A percentile compares a stretch with the other conserved stretches of the same genome.
Conservation (phyloP, 2,888 invertebrate genomes). For the Yponomeuta malinellus region DNA sequence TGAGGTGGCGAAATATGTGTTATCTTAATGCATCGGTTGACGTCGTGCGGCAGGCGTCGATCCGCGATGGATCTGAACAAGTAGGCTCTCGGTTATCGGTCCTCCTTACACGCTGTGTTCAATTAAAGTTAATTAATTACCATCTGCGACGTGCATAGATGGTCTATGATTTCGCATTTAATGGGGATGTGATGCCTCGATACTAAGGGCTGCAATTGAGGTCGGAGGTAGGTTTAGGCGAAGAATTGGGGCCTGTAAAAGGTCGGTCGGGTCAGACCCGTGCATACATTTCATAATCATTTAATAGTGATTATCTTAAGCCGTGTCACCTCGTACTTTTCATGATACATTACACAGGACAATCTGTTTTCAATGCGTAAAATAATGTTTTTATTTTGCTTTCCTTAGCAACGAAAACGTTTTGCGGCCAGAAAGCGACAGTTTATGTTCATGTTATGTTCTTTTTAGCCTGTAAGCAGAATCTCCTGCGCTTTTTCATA, state of each 20-base stretch:
- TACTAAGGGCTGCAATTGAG: neutral
- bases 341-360: too few species aligned
- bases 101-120: slow-evolving; percentile 16
- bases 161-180: slow-evolving; percentile 1
- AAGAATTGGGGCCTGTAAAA: neutral
- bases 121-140: slow-evolving; percentile 24
- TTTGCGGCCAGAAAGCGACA: too few species aligned
- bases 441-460: too few species aligned
- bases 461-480: too few species aligned
- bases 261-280: neutral
- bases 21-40: slow-evolving; percentile 58
- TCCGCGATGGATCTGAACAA: slow-evolving; percentile 18
- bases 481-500: too few species aligned
- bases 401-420: too few species aligned
- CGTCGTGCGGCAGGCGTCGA: slow-evolving; percentile 37
- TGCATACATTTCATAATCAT: too few species aligned
- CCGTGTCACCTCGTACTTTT: too few species aligned
- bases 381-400: too few species aligned
- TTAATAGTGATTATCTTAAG: too few species aligned
- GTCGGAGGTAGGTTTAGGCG: neutral
- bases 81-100: slow-evolving; percentile 18
- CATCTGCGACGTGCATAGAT: slow-evolving; percentile 19
- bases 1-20: slow-evolving; percentile 56
- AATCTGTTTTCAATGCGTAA: too few species aligned
- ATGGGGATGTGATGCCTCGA: neutral